Conservation (phyloP, 2,888 invertebrate species). For the Zonitis immaculata region DNA sequence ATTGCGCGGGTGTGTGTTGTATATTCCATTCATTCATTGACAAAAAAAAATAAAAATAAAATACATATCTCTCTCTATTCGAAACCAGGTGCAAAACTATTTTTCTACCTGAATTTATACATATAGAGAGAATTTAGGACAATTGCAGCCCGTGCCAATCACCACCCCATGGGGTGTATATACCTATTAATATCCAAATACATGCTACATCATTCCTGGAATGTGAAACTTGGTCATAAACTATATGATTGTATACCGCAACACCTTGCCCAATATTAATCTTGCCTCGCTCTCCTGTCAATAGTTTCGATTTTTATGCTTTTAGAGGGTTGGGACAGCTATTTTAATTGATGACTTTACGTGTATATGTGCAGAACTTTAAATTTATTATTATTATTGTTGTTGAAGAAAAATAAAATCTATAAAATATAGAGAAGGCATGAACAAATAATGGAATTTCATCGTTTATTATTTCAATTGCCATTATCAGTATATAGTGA, state of each 20-base stretch:
- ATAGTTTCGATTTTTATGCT: slow-evolving; percentile 8
- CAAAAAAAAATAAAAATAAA: too few relatives aligned
- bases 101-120: slow-evolving; percentile 18
- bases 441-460: background rate
- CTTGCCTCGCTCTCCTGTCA: slow-evolving; percentile 8
- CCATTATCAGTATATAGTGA: background rate
- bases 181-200: slow-evolving; percentile 10
- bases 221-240: slow-evolving; percentile 4
- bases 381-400: background rate
- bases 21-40: too few relatives aligned
- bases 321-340: slow-evolving; percentile 4
- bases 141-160: slow-evolving; percentile 21
- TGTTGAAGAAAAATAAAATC: too few relatives aligned
- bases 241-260: background rate
- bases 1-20: slow-evolving; percentile 25
- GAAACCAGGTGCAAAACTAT: slow-evolving; percentile 1
- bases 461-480: background rate
- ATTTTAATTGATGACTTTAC: slow-evolving; percentile 5
- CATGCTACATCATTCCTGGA: slow-evolving; percentile 6
- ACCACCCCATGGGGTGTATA: slow-evolving; percentile 16
- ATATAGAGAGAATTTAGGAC: too few relatives aligned
- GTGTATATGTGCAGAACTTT: background rate
- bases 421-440: too few relatives aligned
- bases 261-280: slow-evolving; percentile 11
- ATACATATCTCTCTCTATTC: background rate